phyloP scores from a whole-genome alignment of 1,140 invertebrate genomes.

The Zophobas atratus region DNA sequence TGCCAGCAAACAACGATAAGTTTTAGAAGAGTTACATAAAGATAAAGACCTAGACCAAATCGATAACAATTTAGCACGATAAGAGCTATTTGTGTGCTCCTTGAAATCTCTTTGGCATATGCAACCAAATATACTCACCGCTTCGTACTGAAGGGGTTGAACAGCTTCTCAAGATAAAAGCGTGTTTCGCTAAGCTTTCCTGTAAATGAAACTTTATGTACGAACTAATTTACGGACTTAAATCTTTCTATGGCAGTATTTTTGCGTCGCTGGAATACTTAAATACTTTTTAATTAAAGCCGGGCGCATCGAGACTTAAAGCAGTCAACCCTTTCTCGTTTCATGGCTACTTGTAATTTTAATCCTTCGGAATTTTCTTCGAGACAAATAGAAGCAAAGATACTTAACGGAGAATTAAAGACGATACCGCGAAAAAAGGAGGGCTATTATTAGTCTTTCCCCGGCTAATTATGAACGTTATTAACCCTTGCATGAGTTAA shows the following conservation, averaged over 20 bases:
- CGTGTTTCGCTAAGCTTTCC: constrained; percentile 21
- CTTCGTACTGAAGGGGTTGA: constrained; percentile 13
- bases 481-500: constrained; percentile 41
- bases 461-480: constrained; percentile 52
- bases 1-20: constrained; percentile 35
- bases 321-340: constrained; percentile 55
- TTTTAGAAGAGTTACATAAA: constrained; percentile 39
- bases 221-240: constrained; percentile 48
- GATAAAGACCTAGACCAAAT: constrained; percentile 35
- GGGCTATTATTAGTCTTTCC: constrained; percentile 54
- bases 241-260: constrained; percentile 50
- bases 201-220: constrained; percentile 20
- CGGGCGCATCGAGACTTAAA: constrained; percentile 56
- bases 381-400: constrained; percentile 57
- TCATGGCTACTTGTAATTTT: constrained; percentile 58
- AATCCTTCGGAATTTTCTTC: constrained; percentile 55
- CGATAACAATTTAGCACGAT: constrained; percentile 8
- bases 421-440: constrained; percentile 52
- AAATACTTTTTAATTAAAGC: constrained; percentile 60
- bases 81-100: background rate
- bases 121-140: constrained; percentile 12
- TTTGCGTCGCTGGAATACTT: constrained; percentile 56
- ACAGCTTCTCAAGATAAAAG: constrained; percentile 7
- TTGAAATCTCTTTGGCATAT: constrained; percentile 1
- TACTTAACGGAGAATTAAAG: constrained; percentile 58